Evolutionary conservation across 64 coral and sea anemone genomes (phyloP).

Genomic region (Orbicella faveolata): DNA sequence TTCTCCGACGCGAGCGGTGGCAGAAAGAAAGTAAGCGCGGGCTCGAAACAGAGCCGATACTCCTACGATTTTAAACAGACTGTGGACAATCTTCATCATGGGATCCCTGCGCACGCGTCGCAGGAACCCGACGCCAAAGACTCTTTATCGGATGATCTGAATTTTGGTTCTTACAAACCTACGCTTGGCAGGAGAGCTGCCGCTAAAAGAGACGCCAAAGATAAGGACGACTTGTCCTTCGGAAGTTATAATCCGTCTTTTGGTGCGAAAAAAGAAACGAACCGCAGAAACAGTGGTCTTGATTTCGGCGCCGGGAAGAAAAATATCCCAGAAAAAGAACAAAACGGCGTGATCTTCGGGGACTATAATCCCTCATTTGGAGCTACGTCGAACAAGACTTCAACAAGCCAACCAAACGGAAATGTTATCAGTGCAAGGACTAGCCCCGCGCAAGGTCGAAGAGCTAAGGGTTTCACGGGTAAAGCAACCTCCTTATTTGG

Average conservation of each 20-base stretch:
- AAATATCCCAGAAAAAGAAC: conserved; percentile 25
- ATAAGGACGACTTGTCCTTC: conserved; percentile 14
- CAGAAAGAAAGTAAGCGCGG: conserved; percentile 47
- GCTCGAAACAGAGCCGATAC: conserved; percentile 57
- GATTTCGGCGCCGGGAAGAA: conserved; percentile 64
- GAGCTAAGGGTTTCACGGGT: conserved; percentile 21
- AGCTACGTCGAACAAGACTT: background rate
- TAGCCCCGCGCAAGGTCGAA: conserved; percentile 16
- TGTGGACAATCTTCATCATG: conserved; percentile 84
- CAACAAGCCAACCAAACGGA: conserved; percentile 1
- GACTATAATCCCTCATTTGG: conserved; percentile 76
- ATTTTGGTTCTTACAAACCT: conserved; percentile 82
- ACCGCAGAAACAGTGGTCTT: conserved; percentile 60
- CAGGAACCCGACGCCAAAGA: conserved; percentile 38
- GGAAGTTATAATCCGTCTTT: conserved; percentile 77
- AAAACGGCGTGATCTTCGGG: conserved; percentile 48
- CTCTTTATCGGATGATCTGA: conserved; percentile 59
- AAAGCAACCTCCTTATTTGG: conserved; percentile 56
- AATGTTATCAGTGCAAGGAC: conserved; percentile 4
- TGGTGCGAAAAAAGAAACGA: conserved; percentile 35
- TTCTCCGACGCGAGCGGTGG: conserved; percentile 1
- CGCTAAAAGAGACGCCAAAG: conserved; percentile 11
- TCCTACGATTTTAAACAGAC: conserved; percentile 91
- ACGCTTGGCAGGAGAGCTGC: conserved; percentile 44
- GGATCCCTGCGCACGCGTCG: conserved; percentile 74